A percentile compares a stretch with the other conserved stretches of the same genome.
Conservation (phyloP, 1,140 invertebrate species). For the Pachyrhynchus sulphureomaculatus region DNA sequence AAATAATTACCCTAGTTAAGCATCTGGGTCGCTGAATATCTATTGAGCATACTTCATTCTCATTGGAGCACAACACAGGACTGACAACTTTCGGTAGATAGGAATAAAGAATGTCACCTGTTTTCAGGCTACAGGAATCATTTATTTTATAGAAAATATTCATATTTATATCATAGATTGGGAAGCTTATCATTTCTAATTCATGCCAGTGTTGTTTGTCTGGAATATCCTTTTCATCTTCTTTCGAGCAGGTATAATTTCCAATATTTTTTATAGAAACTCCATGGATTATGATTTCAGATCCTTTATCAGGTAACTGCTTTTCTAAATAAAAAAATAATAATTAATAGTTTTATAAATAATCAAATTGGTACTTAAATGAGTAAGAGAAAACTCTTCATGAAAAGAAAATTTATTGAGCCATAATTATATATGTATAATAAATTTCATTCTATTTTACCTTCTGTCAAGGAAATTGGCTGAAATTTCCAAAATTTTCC, state of each 20-base stretch:
- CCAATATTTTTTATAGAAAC: conserved; percentile 38
- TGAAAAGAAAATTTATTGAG: no score
- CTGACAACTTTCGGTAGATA: conserved; percentile 39
- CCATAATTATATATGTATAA: no score
- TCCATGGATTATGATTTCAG: conserved; percentile 38
- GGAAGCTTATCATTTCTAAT: conserved; percentile 38
- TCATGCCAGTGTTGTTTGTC: conserved; percentile 30
- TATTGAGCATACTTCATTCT: conserved; percentile 32
- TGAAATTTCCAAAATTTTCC: conserved; percentile 5
- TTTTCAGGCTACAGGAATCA: conserved; percentile 31
- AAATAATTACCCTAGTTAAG: conserved; percentile 31
- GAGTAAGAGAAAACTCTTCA: no score
- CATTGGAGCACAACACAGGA: conserved; percentile 33
- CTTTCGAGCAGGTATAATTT: conserved; percentile 41
- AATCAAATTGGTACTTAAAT: no score
- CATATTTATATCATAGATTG: conserved; percentile 35
- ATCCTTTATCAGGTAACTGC: conserved; percentile 26
- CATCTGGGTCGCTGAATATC: conserved; percentile 38
- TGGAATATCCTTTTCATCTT: conserved; percentile 21
- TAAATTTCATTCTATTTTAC: no score
- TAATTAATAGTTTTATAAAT: no score
- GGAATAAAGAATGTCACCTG: conserved; percentile 33
- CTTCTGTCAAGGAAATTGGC: background rate
- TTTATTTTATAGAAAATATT: conserved; percentile 38
- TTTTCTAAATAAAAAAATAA: no score